These are phyloP conservation scores for Dascillus cervinus DNA, from an alignment of 2,888 invertebrate genomes.

Conservation along the genomic window DNA sequence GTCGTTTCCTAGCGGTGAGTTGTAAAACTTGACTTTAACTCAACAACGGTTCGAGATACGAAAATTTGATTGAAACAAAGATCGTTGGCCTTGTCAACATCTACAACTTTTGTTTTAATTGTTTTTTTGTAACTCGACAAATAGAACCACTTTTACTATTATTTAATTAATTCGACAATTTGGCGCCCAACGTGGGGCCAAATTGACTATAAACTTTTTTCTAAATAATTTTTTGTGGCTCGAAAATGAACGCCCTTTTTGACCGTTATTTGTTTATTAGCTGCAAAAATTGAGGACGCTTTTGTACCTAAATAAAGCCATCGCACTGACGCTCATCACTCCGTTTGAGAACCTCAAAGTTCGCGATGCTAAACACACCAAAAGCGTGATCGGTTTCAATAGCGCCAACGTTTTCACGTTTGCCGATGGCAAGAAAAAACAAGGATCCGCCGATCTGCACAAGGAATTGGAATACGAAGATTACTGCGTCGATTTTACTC, in stretches of 20 bases:
- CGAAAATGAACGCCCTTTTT: neutral
- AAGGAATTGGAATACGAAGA: slow-evolving; percentile 51
- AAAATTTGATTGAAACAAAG: too few species aligned
- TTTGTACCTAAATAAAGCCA: slow-evolving; percentile 49
- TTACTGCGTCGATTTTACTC: slow-evolving; percentile 60
- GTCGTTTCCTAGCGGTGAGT: slow-evolving; percentile 50
- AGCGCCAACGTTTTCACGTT: slow-evolving; percentile 54
- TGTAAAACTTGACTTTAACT: too few species aligned
- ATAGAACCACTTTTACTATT: too few species aligned
- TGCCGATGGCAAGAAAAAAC: slow-evolving; percentile 55
- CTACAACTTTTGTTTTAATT: too few species aligned
- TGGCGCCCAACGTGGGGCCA: too few species aligned
- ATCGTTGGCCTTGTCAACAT: too few species aligned
- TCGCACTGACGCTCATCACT: slow-evolving; percentile 55
- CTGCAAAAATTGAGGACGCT: slow-evolving; percentile 28
- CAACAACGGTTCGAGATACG: too few species aligned
- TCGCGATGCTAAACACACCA: slow-evolving; percentile 48
- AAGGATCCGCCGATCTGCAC: slow-evolving; percentile 49
- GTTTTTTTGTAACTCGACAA: too few species aligned
- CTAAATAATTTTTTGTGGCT: too few species aligned
- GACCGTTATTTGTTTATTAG: slow-evolving; percentile 19
- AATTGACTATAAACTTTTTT: too few species aligned
- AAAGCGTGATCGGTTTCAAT: slow-evolving; percentile 56
- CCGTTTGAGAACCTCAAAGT: slow-evolving; percentile 49
- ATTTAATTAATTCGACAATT: too few species aligned